These are phyloP conservation scores for Botrylloides violaceus DNA, from an alignment of 23 tunicate genomes.

Conservation along the genomic window DNA sequence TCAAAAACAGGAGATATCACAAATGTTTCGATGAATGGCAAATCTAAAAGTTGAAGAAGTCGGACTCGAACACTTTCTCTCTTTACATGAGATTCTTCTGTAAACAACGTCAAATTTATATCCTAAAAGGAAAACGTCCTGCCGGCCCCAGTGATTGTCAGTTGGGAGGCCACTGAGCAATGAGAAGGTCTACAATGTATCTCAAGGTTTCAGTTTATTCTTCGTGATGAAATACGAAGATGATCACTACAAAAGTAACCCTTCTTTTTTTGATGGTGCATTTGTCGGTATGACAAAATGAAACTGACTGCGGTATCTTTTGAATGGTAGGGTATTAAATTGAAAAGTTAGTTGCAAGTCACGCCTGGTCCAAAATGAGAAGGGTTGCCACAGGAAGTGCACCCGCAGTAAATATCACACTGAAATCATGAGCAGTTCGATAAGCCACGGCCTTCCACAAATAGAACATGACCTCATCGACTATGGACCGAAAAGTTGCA, in stretches of 20 bases:
- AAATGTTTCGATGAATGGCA: conserved; percentile 62
- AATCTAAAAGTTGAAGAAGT: conserved; percentile 62
- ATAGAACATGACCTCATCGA: background rate
- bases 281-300: no score
- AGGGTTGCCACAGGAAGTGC: background rate
- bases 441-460: background rate
- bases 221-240: no score
- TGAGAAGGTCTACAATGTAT: no score
- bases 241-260: no score
- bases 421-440: background rate
- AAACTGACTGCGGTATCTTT: no score
- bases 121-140: no score
- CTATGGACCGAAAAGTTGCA: background rate
- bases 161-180: no score
- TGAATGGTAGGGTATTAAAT: no score
- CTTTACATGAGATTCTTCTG: conserved; percentile 41
- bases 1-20: conserved; percentile 56
- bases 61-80: conserved; percentile 75
- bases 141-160: no score
- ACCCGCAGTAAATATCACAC: background rate
- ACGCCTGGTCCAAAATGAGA: background rate
- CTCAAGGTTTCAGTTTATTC: no score
- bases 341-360: no score
- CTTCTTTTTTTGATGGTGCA: no score
- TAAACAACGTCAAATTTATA: background rate